Percentiles rank a stretch among this genome's conserved stretches.
phyloP scores from a whole-genome alignment of 2,888 invertebrate species.

The Rotaria socialis region DNA sequence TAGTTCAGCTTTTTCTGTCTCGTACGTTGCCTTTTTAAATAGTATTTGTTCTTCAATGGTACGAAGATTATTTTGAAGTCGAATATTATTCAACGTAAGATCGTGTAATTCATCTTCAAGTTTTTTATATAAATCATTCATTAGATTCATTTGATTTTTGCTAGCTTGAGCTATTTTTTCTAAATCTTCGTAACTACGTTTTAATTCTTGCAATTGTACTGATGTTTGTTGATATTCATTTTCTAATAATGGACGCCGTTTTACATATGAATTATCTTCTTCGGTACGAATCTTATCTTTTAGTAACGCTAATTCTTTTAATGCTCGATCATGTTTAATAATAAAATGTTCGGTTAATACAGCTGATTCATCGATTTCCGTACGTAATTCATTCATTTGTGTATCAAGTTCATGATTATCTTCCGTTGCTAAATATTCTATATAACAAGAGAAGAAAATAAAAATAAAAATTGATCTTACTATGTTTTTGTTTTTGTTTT shows the following conservation, averaged over 20 bases:
- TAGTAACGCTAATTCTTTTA: background rate
- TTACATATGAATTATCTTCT: background rate
- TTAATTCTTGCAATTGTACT: background rate
- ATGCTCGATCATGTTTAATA: background rate
- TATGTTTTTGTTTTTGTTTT: background rate
- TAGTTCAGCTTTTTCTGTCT: background rate
- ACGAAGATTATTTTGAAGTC: background rate
- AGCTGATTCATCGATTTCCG: background rate
- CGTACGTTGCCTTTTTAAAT: background rate
- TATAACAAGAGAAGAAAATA: background rate
- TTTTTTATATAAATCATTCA: slow-evolving; percentile 9
- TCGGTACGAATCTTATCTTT: background rate
- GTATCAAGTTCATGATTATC: background rate
- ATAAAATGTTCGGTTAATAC: slow-evolving; percentile 8
- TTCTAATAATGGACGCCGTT: background rate
- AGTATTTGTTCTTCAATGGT: background rate
- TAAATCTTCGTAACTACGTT: background rate
- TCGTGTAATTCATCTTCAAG: slow-evolving; percentile 4
- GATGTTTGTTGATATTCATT: background rate
- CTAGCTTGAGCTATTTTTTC: background rate
- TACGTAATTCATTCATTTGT: background rate
- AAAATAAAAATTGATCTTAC: background rate
- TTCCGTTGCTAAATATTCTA: background rate
- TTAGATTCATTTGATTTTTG: background rate
- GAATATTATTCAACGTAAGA: background rate